A percentile compares a stretch with the other conserved stretches of the same genome.
Conservation (phyloP, 2,888 invertebrate species). For the Operophtera brumata region DNA sequence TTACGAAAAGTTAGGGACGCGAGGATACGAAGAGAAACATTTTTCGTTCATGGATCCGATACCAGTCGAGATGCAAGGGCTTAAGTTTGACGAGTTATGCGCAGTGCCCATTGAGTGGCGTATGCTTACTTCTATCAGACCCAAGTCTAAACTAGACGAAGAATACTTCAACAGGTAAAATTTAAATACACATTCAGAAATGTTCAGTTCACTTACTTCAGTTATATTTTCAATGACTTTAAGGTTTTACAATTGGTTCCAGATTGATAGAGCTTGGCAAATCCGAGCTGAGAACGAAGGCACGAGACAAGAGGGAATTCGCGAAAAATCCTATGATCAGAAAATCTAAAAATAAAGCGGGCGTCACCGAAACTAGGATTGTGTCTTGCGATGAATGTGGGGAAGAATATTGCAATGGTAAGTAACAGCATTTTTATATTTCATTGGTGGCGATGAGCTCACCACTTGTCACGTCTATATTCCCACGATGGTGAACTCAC, state of each 20-base stretch:
- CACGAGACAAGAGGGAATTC: constrained; percentile 84
- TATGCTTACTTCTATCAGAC: constrained; percentile 93
- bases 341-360: constrained; percentile 90
- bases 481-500: too few relatives aligned
- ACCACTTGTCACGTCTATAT: too few relatives aligned
- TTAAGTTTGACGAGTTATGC: constrained; percentile 88
- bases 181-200: neutral
- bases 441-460: too few relatives aligned
- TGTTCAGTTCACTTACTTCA: neutral
- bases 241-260: constrained; percentile 37
- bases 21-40: constrained; percentile 79
- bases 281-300: constrained; percentile 86
- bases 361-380: constrained; percentile 88
- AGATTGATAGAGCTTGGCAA: constrained; percentile 91
- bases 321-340: constrained; percentile 84
- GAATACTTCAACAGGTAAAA: constrained; percentile 89
- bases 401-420: constrained; percentile 91
- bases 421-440: too few relatives aligned
- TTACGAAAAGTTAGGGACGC: constrained; percentile 82
- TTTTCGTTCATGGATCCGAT: constrained; percentile 86
- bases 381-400: constrained; percentile 89
- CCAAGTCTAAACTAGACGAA: constrained; percentile 91
- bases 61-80: constrained; percentile 88
- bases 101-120: constrained; percentile 95
- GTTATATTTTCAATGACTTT: neutral